Evolutionary conservation across 2,797 vertebrate species (phyloP).

Genomic region (Hypotaenidia philippensis): DNA sequence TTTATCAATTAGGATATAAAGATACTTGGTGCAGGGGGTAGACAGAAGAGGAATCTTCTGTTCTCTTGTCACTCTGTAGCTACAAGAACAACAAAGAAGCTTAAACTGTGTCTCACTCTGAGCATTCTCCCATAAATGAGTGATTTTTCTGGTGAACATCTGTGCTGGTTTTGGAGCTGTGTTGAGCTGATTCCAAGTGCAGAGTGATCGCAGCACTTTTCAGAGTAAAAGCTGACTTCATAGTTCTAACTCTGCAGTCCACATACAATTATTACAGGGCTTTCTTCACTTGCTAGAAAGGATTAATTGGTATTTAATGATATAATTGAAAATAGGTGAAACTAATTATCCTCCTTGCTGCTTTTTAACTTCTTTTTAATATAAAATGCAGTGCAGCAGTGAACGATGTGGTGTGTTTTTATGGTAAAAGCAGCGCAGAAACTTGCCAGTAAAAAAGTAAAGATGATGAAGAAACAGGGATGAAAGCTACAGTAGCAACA

Average conservation of each 20-base stretch:
- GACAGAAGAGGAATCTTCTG: neutral
- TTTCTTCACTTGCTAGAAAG: neutral
- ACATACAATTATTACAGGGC: neutral
- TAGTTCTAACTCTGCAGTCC: neutral
- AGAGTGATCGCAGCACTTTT: neutral
- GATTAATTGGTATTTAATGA: neutral
- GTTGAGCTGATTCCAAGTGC: neutral
- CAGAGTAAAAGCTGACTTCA: neutral
- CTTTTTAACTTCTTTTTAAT: neutral
- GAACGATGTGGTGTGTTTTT: constrained; percentile 6
- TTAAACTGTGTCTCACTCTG: neutral
- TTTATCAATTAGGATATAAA: neutral
- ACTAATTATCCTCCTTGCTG: neutral
- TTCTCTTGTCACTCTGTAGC: neutral
- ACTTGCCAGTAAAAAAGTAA: constrained; percentile 46
- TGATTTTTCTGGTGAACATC: constrained; percentile 20
- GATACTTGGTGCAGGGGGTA: neutral
- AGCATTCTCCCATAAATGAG: neutral
- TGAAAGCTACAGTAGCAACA: neutral
- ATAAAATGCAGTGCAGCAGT: neutral
- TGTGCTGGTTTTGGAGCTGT: neutral
- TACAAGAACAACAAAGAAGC: neutral
- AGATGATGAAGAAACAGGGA: constrained; percentile 47
- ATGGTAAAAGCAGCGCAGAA: constrained; percentile 49
- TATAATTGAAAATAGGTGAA: neutral